A percentile compares a stretch with the other conserved stretches of the same genome.
phyloP scores from a whole-genome alignment of 2,888 invertebrate genomes.

The Congeria kusceri region DNA sequence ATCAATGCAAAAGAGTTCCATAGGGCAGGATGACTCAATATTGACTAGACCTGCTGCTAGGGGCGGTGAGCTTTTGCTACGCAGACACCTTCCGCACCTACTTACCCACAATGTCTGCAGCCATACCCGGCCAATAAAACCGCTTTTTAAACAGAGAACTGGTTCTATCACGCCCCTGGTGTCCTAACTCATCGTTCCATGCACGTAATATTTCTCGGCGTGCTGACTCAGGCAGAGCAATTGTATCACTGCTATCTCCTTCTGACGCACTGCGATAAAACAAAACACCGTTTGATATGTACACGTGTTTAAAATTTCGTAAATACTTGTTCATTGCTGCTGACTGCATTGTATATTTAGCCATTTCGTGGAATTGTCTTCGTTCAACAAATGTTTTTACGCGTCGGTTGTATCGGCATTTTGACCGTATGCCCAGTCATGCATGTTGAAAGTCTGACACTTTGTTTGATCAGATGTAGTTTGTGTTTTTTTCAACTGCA shows the following conservation, averaged over 20 bases:
- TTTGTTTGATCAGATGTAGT: not conserved
- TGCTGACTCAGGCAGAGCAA: not conserved
- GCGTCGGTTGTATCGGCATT: not conserved
- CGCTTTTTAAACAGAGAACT: not conserved
- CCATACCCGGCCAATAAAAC: not conserved
- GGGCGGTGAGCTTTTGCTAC: no score
- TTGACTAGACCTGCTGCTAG: no score
- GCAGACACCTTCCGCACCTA: no score
- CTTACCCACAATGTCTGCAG: no score
- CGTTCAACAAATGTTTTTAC: not conserved
- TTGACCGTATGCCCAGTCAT: not conserved
- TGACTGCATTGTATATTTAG: not conserved
- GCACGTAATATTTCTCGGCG: not conserved
- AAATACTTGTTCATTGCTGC: not conserved
- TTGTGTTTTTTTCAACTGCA: not conserved
- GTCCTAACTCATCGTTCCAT: not conserved
- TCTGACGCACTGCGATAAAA: not conserved
- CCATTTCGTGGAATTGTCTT: not conserved
- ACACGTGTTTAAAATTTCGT: not conserved
- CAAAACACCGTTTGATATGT: not conserved
- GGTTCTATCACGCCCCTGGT: constrained; percentile 5
- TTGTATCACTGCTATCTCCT: not conserved
- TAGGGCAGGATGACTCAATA: no score
- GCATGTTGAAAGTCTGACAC: not conserved
- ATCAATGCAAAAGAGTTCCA: no score